phyloP scores from a whole-genome alignment of 2,888 invertebrate species.

The Heliconius sara region DNA sequence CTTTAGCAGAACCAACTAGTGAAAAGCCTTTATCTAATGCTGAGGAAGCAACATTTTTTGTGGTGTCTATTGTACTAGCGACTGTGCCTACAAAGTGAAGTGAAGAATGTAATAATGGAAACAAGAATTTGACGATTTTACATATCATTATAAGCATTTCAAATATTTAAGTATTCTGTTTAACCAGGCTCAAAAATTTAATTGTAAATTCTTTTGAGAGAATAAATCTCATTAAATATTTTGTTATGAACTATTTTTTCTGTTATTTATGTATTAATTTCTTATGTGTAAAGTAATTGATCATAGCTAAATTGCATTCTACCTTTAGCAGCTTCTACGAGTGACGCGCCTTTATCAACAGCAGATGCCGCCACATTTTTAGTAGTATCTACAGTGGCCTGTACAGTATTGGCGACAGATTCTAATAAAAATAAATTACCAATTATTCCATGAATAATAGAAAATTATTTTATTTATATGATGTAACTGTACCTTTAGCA shows the following conservation, averaged over 20 bases:
- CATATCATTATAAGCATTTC: no score
- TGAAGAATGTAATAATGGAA: conserved; percentile 9
- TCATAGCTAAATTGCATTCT: conserved; percentile 15
- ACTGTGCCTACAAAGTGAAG: conserved; percentile 59
- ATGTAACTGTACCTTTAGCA: conserved; percentile 50
- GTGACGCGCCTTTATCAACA: conserved; percentile 59
- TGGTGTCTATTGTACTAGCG: conserved; percentile 62
- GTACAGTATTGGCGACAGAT: conserved; percentile 43
- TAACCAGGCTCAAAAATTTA: neutral
- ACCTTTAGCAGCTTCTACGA: conserved; percentile 56
- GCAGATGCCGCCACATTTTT: conserved; percentile 54
- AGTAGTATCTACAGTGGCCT: conserved; percentile 57
- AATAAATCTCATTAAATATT: neutral
- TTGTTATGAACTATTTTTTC: neutral
- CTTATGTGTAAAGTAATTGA: neutral
- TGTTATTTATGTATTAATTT: neutral
- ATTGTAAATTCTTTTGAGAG: neutral
- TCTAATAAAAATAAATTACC: conserved; percentile 36
- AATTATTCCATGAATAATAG: neutral
- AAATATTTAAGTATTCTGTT: neutral
- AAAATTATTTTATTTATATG: neutral
- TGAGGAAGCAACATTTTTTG: conserved; percentile 61
- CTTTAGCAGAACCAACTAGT: conserved; percentile 61
- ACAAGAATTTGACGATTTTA: neutral
- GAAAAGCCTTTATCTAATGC: conserved; percentile 62